These are phyloP conservation scores for Gryllus bimaculatus DNA, from an alignment of 1,140 invertebrate genomes.

Conservation along the genomic window DNA sequence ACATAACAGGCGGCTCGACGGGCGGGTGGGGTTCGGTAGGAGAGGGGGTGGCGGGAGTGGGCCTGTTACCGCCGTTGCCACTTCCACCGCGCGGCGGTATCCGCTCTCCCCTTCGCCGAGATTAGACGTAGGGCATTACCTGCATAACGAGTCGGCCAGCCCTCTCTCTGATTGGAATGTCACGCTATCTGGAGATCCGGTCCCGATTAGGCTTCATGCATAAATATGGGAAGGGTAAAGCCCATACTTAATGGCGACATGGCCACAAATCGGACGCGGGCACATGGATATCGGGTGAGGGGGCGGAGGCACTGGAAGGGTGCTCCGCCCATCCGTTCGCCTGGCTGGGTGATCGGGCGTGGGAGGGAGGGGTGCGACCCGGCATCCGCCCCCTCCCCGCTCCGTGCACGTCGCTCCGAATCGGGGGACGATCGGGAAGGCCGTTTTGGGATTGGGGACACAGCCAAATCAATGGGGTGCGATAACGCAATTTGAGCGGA, in stretches of 20 bases:
- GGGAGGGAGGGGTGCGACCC: no score
- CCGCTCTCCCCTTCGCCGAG: neutral
- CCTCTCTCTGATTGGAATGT: neutral
- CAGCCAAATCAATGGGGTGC: conserved; percentile 15
- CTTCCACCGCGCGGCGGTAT: neutral
- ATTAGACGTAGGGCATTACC: neutral
- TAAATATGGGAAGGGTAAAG: neutral
- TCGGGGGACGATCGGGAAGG: neutral
- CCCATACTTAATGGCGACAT: neutral
- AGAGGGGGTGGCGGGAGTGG: no score
- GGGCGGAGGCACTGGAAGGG: no score
- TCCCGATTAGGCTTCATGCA: neutral
- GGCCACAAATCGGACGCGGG: neutral
- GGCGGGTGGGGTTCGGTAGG: no score
- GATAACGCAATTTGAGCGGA: conserved; percentile 18
- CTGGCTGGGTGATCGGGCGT: no score
- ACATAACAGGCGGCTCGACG: no score
- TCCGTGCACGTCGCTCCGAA: neutral
- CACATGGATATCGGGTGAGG: neutral
- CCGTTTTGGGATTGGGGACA: neutral
- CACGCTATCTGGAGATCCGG: neutral
- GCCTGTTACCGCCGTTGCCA: neutral
- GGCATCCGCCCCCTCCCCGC: neutral
- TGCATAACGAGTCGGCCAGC: neutral
- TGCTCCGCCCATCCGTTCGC: neutral